These are phyloP conservation scores for Chaetodon trifasciatus DNA, from an alignment of 2,797 vertebrate species.

Conservation along the genomic window DNA sequence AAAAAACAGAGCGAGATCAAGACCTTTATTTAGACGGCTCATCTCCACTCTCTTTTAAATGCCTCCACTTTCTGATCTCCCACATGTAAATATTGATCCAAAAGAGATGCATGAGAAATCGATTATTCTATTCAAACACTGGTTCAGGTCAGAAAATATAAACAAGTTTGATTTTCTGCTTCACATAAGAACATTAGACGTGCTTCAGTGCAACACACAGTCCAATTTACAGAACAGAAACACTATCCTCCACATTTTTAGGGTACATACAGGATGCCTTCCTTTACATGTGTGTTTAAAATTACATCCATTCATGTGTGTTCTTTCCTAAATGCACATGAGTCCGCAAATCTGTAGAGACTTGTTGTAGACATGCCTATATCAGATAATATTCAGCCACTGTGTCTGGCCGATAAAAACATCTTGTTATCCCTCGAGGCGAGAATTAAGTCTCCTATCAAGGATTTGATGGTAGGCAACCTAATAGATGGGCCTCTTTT, in stretches of 20 bases:
- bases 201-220: constrained; percentile 19
- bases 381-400: constrained; percentile 58
- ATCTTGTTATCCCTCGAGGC: constrained; percentile 69
- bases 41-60: constrained; percentile 50
- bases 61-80: constrained; percentile 56
- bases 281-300: constrained; percentile 8
- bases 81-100: constrained; percentile 75
- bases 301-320: constrained; percentile 3
- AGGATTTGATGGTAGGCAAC: constrained; percentile 70
- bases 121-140: constrained; percentile 70
- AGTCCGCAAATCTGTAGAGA: constrained; percentile 28
- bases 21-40: constrained; percentile 65
- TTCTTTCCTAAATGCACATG: neutral
- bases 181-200: constrained; percentile 51
- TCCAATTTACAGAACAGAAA: constrained; percentile 7
- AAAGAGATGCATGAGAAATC: constrained; percentile 70
- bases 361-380: constrained; percentile 21
- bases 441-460: constrained; percentile 73
- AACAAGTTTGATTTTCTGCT: constrained; percentile 69
- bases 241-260: neutral
- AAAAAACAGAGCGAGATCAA: constrained; percentile 39
- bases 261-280: neutral
- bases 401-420: constrained; percentile 52
- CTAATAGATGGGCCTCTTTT: constrained; percentile 71
- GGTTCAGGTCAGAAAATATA: constrained; percentile 69